Evolutionary conservation across 1,140 invertebrate genomes (phyloP).

Genomic region (Ceratitis capitata): DNA sequence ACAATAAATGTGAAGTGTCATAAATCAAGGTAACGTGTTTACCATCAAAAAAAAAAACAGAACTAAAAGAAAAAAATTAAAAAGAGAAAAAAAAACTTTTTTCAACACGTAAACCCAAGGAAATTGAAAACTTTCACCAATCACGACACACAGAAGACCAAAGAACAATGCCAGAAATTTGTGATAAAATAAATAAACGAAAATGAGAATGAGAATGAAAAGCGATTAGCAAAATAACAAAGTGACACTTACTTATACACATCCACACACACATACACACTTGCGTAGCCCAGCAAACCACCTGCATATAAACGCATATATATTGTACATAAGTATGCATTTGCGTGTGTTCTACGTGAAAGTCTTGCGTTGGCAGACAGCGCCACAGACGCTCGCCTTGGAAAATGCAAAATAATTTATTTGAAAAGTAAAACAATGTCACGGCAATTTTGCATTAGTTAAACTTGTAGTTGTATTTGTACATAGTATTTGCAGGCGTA

Average conservation of each 20-base stretch:
- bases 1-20: background rate
- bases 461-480: background rate
- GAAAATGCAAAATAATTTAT: constrained; percentile 31
- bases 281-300: background rate
- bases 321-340: background rate
- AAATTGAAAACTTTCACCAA: background rate
- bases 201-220: background rate
- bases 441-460: background rate
- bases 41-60: background rate
- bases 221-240: no score
- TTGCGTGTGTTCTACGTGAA: no score
- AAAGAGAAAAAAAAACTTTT: no score
- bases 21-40: background rate
- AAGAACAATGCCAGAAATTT: background rate
- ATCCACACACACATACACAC: no score
- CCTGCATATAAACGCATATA: background rate
- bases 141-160: background rate
- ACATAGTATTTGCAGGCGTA: background rate
- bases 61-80: no score
- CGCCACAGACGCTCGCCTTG: background rate
- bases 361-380: background rate
- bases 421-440: constrained; percentile 28
- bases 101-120: background rate
- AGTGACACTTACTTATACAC: no score
- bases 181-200: background rate